Evolutionary conservation across 2,888 invertebrate genomes (phyloP).

Genomic region (Apomyelois bistriatella): DNA sequence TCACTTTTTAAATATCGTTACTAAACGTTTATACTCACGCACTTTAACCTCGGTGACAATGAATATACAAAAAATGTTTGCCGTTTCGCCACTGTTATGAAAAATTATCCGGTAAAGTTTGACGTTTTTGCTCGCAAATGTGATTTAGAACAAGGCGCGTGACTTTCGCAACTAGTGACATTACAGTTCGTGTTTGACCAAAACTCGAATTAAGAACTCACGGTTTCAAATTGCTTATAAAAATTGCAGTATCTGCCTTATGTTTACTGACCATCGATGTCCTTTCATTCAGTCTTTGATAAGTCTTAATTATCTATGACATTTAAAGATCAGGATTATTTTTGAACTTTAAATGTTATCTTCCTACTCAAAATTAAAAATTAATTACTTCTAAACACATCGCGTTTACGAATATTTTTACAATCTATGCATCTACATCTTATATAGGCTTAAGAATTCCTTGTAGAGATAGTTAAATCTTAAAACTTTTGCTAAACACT

Average conservation of each 20-base stretch:
- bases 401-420: not conserved
- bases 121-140: constrained; percentile 54
- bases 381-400: not conserved
- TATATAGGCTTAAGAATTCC: not conserved
- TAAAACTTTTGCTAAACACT: not conserved
- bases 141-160: constrained; percentile 59
- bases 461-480: not conserved
- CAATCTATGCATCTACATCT: not conserved
- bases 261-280: too few species aligned
- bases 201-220: constrained; percentile 69
- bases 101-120: constrained; percentile 49
- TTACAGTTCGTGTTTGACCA: constrained; percentile 67
- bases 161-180: constrained; percentile 70
- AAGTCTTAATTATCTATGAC: too few species aligned
- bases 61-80: constrained; percentile 36
- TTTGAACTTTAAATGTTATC: not conserved
- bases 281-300: too few species aligned
- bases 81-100: constrained; percentile 47
- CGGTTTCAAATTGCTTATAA: constrained; percentile 33
- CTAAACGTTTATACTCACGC: constrained; percentile 33
- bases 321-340: not conserved
- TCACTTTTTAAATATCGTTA: constrained; percentile 35
- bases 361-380: not conserved
- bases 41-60: constrained; percentile 45
- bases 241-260: not conserved